Percentiles rank a stretch among this genome's conserved stretches.
These are phyloP conservation scores for Sphenopsis melanotis DNA, from an alignment of 2,797 vertebrate genomes.

Conservation along the genomic window DNA sequence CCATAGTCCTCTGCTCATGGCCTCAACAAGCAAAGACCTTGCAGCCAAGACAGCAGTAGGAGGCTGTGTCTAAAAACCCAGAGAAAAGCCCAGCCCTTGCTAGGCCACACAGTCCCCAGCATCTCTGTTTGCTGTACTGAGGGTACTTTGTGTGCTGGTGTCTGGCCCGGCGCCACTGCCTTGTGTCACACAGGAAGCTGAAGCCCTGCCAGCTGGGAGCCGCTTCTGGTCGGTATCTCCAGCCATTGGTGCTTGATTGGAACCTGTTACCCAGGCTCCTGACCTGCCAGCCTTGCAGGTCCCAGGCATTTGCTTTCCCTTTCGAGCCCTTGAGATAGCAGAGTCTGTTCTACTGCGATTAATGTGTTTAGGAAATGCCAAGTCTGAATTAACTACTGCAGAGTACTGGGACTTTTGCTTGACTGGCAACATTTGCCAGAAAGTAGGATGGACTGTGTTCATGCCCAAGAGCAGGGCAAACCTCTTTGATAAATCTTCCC, in stretches of 20 bases:
- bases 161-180: background rate
- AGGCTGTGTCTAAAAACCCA: background rate
- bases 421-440: background rate
- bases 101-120: background rate
- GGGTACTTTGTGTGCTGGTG: conserved; percentile 35
- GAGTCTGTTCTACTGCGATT: background rate
- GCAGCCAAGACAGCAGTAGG: background rate
- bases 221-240: background rate
- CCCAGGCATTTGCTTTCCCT: background rate
- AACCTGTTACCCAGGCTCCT: background rate
- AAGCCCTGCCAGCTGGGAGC: conserved; percentile 24
- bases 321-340: background rate
- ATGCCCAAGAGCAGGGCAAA: background rate
- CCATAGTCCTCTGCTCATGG: background rate
- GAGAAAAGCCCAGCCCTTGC: background rate
- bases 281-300: background rate
- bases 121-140: conserved; percentile 15
- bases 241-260: background rate
- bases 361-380: background rate
- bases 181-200: conserved; percentile 42
- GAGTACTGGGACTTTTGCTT: background rate
- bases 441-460: background rate
- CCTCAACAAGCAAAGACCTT: background rate
- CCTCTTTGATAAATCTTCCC: background rate
- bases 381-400: background rate